Base-by-base conservation (phyloP, 2,888 invertebrate genomes). In the Saturnia japonica region DNA sequence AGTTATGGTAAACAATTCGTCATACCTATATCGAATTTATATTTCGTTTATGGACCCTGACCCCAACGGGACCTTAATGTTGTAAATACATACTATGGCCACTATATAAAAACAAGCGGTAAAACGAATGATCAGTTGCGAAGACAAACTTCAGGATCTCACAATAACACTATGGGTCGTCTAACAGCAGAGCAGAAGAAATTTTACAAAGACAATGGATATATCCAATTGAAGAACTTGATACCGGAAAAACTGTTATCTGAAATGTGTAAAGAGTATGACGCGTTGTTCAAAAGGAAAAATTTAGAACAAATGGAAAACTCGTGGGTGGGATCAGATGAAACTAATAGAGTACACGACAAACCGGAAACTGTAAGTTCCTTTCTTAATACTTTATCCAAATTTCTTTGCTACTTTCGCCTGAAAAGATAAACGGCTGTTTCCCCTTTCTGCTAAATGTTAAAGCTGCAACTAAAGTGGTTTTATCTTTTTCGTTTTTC, bases 151-250 rank as follows among this genome's bases (percentile, higher is more conserved):
- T 16, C 22, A 54, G 12, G 34, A 62, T 62, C 12, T 62, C 6
- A 28, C 16, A 62, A 62, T 62, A 62, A 16, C 60, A 34, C n/a
- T 25, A 90, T 91, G 91, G 86, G 77, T 25, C 77, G 76, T 40
- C 78, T 95, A 25, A 93, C 93, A 0, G 68, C 80, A 19, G 88
- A 94, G 34, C 91, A 95, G 79, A 91, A 90, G 62, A 68, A 87
- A 67, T 95, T 93, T 77, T 95, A 94, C 81, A 79, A 88, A 47
- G 88, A 94, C 6, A 94, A 95, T 79, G 95, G 95, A 0, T 95
- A 89, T 77, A 84, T 95, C 2, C 85, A 95, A 67, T 77, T 95
- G 19, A 90, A 90, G 51, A 85, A 91, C 60, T 76, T 95, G 19
- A 88, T 94, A 60, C 81, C 89, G 0, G 78, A 85, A 0, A 82